A percentile compares a stretch with the other conserved stretches of the same genome.
Conservation (phyloP, 2,113 vertebrate species). For the Spea multiplicata region DNA sequence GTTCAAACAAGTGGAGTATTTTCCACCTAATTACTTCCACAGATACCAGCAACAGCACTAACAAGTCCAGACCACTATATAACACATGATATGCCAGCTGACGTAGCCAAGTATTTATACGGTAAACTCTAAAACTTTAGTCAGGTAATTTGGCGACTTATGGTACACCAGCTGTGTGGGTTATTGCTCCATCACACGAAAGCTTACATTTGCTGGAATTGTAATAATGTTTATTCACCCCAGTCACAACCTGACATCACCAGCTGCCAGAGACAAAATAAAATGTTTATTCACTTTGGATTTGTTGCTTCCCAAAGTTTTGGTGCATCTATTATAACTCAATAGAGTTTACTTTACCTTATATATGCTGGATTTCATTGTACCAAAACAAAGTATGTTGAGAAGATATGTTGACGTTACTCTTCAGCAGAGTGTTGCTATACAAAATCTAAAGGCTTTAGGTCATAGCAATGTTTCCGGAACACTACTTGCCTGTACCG, state of each 20-base stretch:
- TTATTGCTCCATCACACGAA: conserved; percentile 22
- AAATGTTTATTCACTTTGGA: conserved; percentile 9
- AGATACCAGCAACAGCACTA: neutral
- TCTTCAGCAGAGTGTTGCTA: too few species aligned
- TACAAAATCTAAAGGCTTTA: too few species aligned
- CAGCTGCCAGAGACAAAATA: conserved; percentile 19
- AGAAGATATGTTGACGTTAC: too few species aligned
- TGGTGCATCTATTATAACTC: neutral
- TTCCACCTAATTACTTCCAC: neutral
- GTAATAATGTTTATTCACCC: conserved; percentile 35
- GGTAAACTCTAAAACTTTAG: conserved; percentile 24
- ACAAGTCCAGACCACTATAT: neutral
- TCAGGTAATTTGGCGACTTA: conserved; percentile 34
- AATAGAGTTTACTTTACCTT: neutral
- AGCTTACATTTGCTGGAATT: conserved; percentile 19
- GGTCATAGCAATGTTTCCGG: too few species aligned
- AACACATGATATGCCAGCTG: conserved; percentile 1
- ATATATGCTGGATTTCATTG: neutral
- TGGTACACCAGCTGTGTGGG: conserved; percentile 24
- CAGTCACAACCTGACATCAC: conserved; percentile 12
- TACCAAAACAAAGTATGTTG: too few species aligned
- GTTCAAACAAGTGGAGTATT: neutral
- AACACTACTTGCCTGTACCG: too few species aligned
- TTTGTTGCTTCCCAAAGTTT: conserved; percentile 10
- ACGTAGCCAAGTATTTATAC: conserved; percentile 31